These are phyloP conservation scores for Hypsibius dujardini DNA, from an alignment of 1,140 invertebrate species.

Conservation along the genomic window DNA sequence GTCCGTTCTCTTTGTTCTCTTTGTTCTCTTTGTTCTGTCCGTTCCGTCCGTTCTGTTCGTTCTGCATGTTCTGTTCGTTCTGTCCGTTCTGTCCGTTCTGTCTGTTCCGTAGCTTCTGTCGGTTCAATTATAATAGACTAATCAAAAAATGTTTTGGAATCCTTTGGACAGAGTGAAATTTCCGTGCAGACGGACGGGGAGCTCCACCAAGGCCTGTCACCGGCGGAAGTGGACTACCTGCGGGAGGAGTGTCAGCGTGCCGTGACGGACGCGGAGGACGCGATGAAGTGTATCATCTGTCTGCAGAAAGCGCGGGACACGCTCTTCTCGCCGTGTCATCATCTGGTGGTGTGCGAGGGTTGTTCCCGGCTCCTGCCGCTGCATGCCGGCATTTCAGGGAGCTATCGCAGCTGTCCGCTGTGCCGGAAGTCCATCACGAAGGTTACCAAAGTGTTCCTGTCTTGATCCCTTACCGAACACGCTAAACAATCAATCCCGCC, in stretches of 20 bases:
- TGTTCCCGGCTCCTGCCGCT: not conserved
- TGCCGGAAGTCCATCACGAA: not conserved
- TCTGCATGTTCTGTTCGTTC: no score
- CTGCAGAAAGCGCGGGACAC: not conserved
- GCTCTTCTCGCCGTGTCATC: conserved; percentile 6
- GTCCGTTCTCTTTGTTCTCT: no score
- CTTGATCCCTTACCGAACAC: not conserved
- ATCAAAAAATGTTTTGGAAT: no score
- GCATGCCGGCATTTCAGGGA: not conserved
- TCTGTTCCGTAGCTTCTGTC: no score
- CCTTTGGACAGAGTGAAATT: no score
- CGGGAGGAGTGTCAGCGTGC: not conserved
- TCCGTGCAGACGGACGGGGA: no score
- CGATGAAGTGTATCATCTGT: conserved; percentile 1
- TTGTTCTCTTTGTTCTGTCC: no score
- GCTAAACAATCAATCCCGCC: no score
- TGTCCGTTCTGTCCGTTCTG: no score
- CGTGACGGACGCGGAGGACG: not conserved
- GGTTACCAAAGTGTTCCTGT: conserved; percentile 1
- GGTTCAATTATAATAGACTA: no score
- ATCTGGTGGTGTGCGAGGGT: not conserved
- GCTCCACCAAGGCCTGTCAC: no score
- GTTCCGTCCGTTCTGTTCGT: no score
- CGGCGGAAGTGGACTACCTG: not conserved
- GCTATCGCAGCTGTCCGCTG: not conserved